Conservation (phyloP, 1,140 invertebrate species). For the Plodia interpunctella region DNA sequence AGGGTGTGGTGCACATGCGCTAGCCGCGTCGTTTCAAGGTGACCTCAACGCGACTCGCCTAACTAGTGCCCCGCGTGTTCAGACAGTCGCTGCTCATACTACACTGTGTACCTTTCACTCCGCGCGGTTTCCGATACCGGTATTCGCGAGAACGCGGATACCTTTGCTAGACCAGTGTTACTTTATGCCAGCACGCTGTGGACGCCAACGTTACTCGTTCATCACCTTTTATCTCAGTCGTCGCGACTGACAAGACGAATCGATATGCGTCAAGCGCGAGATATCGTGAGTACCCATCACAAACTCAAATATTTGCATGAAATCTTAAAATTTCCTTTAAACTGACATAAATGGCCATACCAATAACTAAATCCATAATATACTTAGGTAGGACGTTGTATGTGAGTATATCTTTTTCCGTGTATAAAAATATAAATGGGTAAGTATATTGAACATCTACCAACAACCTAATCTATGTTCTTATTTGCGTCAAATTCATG, state of each 20-base stretch:
- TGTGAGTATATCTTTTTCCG: neutral
- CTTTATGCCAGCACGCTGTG: slow-evolving; percentile 69
- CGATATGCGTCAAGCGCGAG: slow-evolving; percentile 73
- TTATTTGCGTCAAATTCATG: too few relatives aligned
- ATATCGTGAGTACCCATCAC: slow-evolving; percentile 58
- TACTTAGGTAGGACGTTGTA: neutral
- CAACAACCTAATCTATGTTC: too few relatives aligned
- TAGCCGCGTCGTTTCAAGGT: slow-evolving; percentile 59
- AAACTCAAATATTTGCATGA: slow-evolving; percentile 46
- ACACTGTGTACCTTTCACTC: slow-evolving; percentile 64
- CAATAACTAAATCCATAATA: neutral
- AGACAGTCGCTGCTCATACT: slow-evolving; percentile 32
- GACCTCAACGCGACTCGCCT: slow-evolving; percentile 46
- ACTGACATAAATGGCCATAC: neutral
- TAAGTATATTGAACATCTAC: too few relatives aligned
- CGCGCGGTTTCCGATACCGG: slow-evolving; percentile 44
- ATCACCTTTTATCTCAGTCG: slow-evolving; percentile 70
- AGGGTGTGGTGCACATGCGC: slow-evolving; percentile 74
- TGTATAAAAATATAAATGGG: neutral
- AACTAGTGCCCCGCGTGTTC: slow-evolving; percentile 44
- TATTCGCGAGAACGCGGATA: slow-evolving; percentile 59
- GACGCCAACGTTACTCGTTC: slow-evolving; percentile 69
- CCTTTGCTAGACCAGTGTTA: slow-evolving; percentile 39
- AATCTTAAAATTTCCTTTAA: slow-evolving; percentile 30
- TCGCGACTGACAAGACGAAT: slow-evolving; percentile 66